Evolutionary conservation across 1,140 invertebrate genomes (phyloP).

Genomic region (Saccostrea echinata): DNA sequence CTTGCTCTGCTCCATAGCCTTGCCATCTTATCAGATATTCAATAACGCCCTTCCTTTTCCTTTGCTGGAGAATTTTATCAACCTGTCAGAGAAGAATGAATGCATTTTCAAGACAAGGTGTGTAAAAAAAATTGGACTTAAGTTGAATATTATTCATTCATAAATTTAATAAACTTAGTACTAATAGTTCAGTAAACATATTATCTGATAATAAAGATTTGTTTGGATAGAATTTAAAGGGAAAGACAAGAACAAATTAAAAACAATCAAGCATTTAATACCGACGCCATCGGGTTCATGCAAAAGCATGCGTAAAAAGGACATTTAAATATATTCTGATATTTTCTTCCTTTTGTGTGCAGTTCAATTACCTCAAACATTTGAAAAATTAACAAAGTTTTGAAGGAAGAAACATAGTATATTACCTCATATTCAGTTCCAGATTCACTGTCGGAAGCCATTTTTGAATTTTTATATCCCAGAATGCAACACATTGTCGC

Average conservation of each 20-base stretch:
- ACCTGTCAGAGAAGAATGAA: constrained; percentile 50
- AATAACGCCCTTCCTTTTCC: constrained; percentile 60
- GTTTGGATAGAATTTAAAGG: no score
- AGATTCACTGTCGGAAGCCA: constrained; percentile 57
- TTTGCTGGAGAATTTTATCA: constrained; percentile 63
- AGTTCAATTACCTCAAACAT: not conserved
- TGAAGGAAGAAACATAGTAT: not conserved
- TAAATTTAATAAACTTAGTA: no score
- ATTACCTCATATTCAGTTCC: constrained; percentile 40
- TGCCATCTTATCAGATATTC: constrained; percentile 67
- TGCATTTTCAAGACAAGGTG: no score
- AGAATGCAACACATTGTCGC: constrained; percentile 53
- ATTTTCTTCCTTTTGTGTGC: not conserved
- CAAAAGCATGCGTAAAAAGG: not conserved
- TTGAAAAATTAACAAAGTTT: not conserved
- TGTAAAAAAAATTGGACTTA: no score
- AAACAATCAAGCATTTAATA: not conserved
- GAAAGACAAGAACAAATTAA: not conserved
- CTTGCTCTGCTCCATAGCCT: constrained; percentile 59
- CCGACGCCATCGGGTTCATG: not conserved
- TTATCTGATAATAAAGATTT: no score
- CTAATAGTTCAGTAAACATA: no score
- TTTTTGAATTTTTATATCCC: constrained; percentile 61
- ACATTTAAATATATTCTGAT: not conserved
- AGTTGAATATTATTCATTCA: no score